These are phyloP conservation scores for Helobdella robusta DNA, from an alignment of 2,888 invertebrate genomes.

Conservation along the genomic window DNA sequence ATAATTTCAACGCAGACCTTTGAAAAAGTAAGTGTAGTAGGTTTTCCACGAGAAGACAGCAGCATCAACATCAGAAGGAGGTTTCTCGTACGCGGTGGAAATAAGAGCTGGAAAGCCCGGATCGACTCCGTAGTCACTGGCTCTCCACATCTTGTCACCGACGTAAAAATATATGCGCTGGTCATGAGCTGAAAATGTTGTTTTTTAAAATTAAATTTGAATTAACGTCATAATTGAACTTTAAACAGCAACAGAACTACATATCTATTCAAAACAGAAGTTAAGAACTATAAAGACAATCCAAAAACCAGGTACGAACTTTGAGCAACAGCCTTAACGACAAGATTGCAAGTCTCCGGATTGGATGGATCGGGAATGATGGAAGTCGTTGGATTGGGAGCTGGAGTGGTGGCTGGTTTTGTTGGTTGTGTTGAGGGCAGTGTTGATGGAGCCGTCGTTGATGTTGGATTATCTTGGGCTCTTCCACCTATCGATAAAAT, in stretches of 20 bases:
- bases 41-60: conserved; percentile 40
- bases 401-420: not conserved
- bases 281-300: not conserved
- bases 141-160: conserved; percentile 32
- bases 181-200: conserved; percentile 34
- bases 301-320: too few species aligned
- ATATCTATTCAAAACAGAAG: not conserved
- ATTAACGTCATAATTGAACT: too few species aligned
- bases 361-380: not conserved
- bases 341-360: not conserved
- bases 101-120: conserved; percentile 38
- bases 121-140: conserved; percentile 36
- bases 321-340: conserved; percentile 22
- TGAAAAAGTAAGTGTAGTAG: conserved; percentile 42
- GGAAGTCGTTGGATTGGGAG: not conserved
- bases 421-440: not conserved
- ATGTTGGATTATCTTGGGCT: not conserved
- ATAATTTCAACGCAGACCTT: conserved; percentile 36
- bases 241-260: conserved; percentile 1
- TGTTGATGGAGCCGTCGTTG: not conserved
- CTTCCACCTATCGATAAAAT: not conserved
- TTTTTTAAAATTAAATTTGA: too few species aligned
- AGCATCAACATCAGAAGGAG: conserved; percentile 39
- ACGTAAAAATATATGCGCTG: conserved; percentile 31
- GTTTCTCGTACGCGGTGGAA: conserved; percentile 37